Base-by-base conservation (phyloP, 2,113 vertebrate genomes). In the Brachyhypopomus gauderio region DNA sequence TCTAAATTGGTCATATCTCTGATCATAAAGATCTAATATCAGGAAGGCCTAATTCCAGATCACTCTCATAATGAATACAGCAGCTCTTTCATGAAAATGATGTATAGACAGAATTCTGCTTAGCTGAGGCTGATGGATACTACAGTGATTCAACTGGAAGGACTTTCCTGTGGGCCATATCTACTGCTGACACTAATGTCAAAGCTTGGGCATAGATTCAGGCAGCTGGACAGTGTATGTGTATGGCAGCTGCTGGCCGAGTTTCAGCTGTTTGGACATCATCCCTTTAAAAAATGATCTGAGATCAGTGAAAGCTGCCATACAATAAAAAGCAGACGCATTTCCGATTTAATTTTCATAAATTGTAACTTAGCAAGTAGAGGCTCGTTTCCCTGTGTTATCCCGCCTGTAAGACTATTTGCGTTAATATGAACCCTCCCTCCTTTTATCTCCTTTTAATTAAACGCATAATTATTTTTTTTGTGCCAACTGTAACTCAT, bases 171-270 rank as follows among this genome's bases (percentile, higher is more conserved):
- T 41, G 36, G 66, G 66, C 66, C 34, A 41, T 70, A 30, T 70
- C 66, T 38, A 12, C 20, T 62, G 81, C 77, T 72, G 56, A 80
- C 78, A 89, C 84, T 89, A 85, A 90, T 89, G 59, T 72, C 52
- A 67, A 60, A 64, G 75, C n/a, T 72, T 79, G 56, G 66, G 73
- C 59, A 55, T 75, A 88, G 88, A 89, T 87, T 85, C 85, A 90
- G 87, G 80, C n/a, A 25, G 72, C 77, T 71, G 78, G 77, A 74
- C 80, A 23, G 77, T 79, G 66, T 83, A 81, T 59, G 78, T 77
- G 87, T 77, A 85, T 85, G 83, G 75, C 79, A 83, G 82, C 76
- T 80, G n/a, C 73, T 79, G 84, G 82, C 85, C 86, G 80, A 84
- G 77, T 59, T 52, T 20, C 45, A 66, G 66, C 66, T 22, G 36